Evolutionary conservation across 2,113 vertebrate genomes (phyloP), one percentile per base, ranked within the genome.

Genomic region (Macquaria ambigua): DNA sequence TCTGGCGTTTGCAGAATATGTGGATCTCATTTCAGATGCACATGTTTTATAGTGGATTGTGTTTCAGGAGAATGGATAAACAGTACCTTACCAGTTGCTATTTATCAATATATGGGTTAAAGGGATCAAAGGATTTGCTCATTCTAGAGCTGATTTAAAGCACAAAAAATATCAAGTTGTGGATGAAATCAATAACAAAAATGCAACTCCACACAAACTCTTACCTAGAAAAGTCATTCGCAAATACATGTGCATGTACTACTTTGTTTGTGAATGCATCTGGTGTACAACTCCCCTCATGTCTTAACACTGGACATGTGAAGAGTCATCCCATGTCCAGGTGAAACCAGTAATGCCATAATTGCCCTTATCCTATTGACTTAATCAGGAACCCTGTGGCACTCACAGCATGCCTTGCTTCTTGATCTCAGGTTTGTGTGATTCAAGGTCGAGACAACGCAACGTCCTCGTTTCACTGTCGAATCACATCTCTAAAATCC

Each of bases 301-400:
- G 66, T 48, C 64, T 77, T 82, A 61, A 39, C 39, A 58, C 14
- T 56, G 64, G 69, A 78, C 92, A 94, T 92, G 93, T 92, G 92
- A 86, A 77, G 63, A 86, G 73, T 89, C 90, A 83, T 75, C 91
- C 90, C 85, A 75, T 93, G 90, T 80, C 89, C 91, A 90, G 93
- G 94, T 93, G 93, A 94, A 93, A 82, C 80, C 84, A 87, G 71
- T 94, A 94, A 94, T 93, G 80, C 89, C 78, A 81, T 95, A 92
- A 95, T 93, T 93, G 85, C 82, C 79, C 81, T 95, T 37, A 95
- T 96, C 94, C 93, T 86, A 87, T 91, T 92, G 86, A 87, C 83
- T 93, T 93, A 95, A 93, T 87, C 83, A 87, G 89, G 90, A 93
- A 79, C 89, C 90, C 86, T 68, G 83, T 21, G 52, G 89, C 85